Percentiles rank a stretch among this genome's conserved stretches.
Evolutionary conservation across 2,797 vertebrate genomes (phyloP).

Genomic region (Otolemur crassicaudatus): DNA sequence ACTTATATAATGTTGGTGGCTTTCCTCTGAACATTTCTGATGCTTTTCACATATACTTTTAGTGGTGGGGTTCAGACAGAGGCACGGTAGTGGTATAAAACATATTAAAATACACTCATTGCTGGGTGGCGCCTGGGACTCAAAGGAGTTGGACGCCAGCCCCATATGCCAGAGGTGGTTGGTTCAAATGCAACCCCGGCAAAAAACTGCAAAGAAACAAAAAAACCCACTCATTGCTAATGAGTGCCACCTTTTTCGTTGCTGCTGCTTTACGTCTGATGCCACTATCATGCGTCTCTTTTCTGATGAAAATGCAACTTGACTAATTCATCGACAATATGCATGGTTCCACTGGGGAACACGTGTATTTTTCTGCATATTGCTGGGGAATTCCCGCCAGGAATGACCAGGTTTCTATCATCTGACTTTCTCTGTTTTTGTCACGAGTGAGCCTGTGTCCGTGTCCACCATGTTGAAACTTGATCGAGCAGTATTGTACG

Average conservation of each 20-base stretch:
- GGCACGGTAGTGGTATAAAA: not conserved
- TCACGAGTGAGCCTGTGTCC: not conserved
- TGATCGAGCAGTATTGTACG: not conserved
- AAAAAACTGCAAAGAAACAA: no score
- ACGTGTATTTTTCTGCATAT: not conserved
- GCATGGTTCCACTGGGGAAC: not conserved
- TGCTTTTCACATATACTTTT: not conserved
- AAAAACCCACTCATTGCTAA: not conserved
- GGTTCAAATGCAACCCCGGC: no score
- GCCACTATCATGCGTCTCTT: not conserved
- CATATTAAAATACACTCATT: not conserved
- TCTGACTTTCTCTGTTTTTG: not conserved
- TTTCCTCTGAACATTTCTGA: slow-evolving; percentile 49
- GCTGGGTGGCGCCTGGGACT: not conserved
- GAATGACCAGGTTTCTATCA: not conserved
- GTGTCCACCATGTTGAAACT: not conserved
- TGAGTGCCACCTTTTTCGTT: no score
- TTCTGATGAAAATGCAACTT: not conserved
- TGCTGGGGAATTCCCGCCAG: not conserved
- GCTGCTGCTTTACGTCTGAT: not conserved
- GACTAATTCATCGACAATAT: not conserved
- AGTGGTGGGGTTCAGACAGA: not conserved
- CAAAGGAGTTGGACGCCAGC: no score
- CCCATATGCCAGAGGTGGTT: no score
- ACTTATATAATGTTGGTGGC: slow-evolving; percentile 41